Percentiles rank a stretch among this genome's conserved stretches.
Evolutionary conservation across 2,113 vertebrate species (phyloP).

Genomic region (Jacana jacana): DNA sequence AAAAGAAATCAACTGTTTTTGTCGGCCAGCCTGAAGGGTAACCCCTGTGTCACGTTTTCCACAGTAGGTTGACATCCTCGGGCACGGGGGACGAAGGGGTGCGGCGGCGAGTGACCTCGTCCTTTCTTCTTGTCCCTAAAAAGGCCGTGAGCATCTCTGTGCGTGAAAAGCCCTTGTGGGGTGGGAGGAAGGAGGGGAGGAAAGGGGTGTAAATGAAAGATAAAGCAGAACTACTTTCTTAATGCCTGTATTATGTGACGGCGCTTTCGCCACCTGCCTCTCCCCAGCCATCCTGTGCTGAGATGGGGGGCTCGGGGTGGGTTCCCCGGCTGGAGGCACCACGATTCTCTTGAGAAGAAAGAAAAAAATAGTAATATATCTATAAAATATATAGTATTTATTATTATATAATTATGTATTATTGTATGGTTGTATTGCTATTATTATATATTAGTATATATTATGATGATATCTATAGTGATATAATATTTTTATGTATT

Average conservation of each 20-base stretch:
- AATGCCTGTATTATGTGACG: not conserved
- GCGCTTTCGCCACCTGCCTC: not conserved
- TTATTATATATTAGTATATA: no score
- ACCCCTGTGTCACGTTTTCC: not conserved
- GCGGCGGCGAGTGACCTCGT: no score
- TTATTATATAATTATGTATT: no score
- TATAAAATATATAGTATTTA: no score
- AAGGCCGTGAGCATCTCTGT: not conserved
- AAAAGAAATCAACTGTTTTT: not conserved
- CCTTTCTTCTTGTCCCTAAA: not conserved
- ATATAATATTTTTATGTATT: no score
- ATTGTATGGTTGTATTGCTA: no score
- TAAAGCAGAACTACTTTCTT: not conserved
- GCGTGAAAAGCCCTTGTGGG: not conserved
- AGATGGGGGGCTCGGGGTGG: not conserved
- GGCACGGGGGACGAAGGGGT: not conserved
- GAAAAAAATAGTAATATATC: no score
- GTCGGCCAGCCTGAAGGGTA: not conserved
- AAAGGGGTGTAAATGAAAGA: no score
- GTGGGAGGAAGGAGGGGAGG: not conserved
- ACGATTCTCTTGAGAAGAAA: not conserved
- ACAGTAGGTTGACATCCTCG: not conserved
- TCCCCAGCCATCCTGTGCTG: not conserved
- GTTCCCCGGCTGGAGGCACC: not conserved
- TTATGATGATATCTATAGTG: no score